A percentile compares a stretch with the other conserved stretches of the same genome.
Conservation (phyloP, 2,113 vertebrate genomes). For the Malaclemys terrapin region DNA sequence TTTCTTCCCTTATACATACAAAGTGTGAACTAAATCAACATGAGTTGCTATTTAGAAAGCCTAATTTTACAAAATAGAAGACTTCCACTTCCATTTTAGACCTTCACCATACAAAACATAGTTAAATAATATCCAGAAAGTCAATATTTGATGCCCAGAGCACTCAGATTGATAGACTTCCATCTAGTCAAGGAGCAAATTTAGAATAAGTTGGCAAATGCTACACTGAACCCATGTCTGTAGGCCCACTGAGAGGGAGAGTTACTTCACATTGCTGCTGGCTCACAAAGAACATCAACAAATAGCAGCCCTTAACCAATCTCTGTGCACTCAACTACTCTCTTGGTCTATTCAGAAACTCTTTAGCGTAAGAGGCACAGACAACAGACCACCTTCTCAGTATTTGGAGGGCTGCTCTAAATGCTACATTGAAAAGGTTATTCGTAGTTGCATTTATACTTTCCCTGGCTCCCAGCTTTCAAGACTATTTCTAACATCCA, state of each 20-base stretch:
- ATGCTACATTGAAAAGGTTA: neutral
- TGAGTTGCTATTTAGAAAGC: neutral
- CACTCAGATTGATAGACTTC: neutral
- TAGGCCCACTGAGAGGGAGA: neutral
- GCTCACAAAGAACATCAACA: neutral
- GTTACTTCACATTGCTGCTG: neutral
- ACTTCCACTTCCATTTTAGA: neutral
- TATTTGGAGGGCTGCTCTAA: rapidly evolving
- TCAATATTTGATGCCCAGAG: neutral
- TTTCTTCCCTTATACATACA: neutral
- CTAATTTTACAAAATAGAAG: neutral
- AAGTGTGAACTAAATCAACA: rapidly evolving
- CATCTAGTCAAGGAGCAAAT: neutral
- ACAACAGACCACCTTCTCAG: neutral
- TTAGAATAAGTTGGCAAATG: neutral
- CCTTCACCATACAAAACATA: neutral
- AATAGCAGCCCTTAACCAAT: neutral
- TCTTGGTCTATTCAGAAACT: neutral
- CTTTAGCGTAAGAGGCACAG: rapidly evolving
- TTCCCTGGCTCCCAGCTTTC: neutral
- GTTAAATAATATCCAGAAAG: neutral
- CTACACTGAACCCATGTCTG: neutral
- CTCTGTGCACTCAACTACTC: neutral
- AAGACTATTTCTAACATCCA: neutral
- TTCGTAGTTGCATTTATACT: neutral